A percentile compares a stretch with the other conserved stretches of the same genome.
phyloP scores from a whole-genome alignment of 2,797 vertebrate species.

The Ispidina lecontei region DNA sequence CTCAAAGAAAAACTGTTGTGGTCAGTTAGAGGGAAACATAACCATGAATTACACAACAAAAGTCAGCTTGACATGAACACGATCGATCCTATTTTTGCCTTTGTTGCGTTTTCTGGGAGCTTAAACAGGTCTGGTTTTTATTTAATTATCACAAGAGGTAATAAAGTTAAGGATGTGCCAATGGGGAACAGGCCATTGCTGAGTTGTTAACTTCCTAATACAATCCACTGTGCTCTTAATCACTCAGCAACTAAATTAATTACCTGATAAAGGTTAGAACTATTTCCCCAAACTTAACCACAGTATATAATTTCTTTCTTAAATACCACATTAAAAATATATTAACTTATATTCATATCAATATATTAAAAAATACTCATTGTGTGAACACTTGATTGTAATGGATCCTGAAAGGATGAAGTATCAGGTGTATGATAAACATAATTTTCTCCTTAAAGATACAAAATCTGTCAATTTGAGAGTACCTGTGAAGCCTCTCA shows the following conservation, averaged over 20 bases:
- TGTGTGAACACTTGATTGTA: not conserved
- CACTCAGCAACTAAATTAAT: conserved; percentile 48
- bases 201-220: conserved; percentile 66
- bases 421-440: not conserved
- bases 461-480: not conserved
- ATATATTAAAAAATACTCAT: not conserved
- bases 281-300: not conserved
- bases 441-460: not conserved
- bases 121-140: conserved; percentile 48
- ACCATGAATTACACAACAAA: conserved; percentile 14
- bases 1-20: not conserved
- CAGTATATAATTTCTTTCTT: not conserved
- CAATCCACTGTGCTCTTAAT: conserved; percentile 60
- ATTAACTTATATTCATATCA: not conserved
- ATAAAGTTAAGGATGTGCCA: conserved; percentile 63
- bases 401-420: not conserved
- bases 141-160: conserved; percentile 66
- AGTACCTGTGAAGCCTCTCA: not conserved
- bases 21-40: conserved; percentile 16
- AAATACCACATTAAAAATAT: not conserved
- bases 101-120: conserved; percentile 35
- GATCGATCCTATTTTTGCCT: conserved; percentile 42
- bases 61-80: not conserved
- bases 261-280: conserved; percentile 14
- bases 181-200: conserved; percentile 35